Evolutionary conservation across 2,797 vertebrate species (phyloP).

Genomic region (Clarias fuscus): DNA sequence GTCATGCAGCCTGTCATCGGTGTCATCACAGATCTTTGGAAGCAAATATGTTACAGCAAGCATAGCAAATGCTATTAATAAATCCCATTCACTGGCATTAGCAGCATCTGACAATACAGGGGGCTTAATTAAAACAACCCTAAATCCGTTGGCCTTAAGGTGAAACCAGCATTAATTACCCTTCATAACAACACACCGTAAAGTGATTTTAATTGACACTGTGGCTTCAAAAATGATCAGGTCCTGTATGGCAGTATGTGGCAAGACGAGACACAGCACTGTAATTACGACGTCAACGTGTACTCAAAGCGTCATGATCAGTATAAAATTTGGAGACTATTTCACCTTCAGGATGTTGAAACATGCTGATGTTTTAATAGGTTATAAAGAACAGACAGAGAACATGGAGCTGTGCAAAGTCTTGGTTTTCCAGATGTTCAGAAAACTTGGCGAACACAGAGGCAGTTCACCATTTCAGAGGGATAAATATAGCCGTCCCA

Average conservation of each 20-base stretch:
- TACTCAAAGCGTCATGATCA: background rate
- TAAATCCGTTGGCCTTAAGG: slow-evolving; percentile 48
- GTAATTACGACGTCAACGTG: background rate
- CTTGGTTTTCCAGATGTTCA: slow-evolving; percentile 10
- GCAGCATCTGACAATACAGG: slow-evolving; percentile 35
- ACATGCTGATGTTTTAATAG: slow-evolving; percentile 6
- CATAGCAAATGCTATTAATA: slow-evolving; percentile 3
- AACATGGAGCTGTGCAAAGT: background rate
- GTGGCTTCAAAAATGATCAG: slow-evolving; percentile 53
- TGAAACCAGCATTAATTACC: slow-evolving; percentile 52
- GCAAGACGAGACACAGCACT: slow-evolving; percentile 21
- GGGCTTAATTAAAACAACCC: slow-evolving; percentile 52
- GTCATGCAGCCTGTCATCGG: background rate
- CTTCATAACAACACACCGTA: slow-evolving; percentile 56
- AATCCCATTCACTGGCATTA: slow-evolving; percentile 35
- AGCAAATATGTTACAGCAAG: slow-evolving; percentile 5
- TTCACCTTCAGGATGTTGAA: slow-evolving; percentile 12
- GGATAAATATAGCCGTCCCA: slow-evolving; percentile 12
- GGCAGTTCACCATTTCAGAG: background rate
- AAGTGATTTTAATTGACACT: slow-evolving; percentile 58
- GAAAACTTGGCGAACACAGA: background rate
- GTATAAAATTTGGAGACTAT: background rate
- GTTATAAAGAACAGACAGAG: background rate
- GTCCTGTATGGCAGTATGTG: slow-evolving; percentile 33
- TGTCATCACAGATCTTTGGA: background rate